Base-by-base conservation (phyloP, 2,797 vertebrate species). In the Enteromius paludinosus region DNA sequence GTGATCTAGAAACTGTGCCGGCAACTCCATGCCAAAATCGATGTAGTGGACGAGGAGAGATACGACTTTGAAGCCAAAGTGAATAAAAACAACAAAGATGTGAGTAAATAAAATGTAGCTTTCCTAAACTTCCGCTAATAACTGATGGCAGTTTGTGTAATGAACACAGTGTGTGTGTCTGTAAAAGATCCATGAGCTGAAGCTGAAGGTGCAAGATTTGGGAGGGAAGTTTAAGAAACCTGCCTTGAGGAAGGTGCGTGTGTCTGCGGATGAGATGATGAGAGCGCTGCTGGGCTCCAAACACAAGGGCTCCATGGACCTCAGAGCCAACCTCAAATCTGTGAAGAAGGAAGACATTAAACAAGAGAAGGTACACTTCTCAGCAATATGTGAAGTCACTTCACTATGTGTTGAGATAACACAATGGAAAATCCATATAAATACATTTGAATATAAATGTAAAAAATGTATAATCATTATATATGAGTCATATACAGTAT, bases 181-280 rank as follows among this genome's bases (percentile, higher is more conserved):
- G 43, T 47, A 43, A 23, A 49, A 92, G 91, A 91, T 92, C 81
- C 91, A 90, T 4, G 91, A 92, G 75, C 66, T 92, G 85, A 90
- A 89, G 49, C 83, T 92, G 78, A 92, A 92, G 81, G 88, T 92
- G 30, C 78, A 85, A 87, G 91, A 92, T 68, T 86, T 92, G 3
- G 88, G 91, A n/a, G 91, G 91, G 17, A 92, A 92, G 83, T 92
- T 92, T 81, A 92, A 92, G 87, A 90, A 90, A 49, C 91, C 91
- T 1, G 88, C 89, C 10, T 82, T 92, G 87, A 87, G 91, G 79
- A 90, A 91, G 82, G 91, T 92, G 41, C 89, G 91, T 0, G 91
- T 92, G 12, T 92, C 91, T 15, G 91, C 91, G 0, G 91, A 92
- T 66, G 90, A 91, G 83, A 92, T 92, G 89, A 89, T 92, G 90